Base-by-base conservation (phyloP, 2,797 vertebrate species). In the Sciurus carolinensis region DNA sequence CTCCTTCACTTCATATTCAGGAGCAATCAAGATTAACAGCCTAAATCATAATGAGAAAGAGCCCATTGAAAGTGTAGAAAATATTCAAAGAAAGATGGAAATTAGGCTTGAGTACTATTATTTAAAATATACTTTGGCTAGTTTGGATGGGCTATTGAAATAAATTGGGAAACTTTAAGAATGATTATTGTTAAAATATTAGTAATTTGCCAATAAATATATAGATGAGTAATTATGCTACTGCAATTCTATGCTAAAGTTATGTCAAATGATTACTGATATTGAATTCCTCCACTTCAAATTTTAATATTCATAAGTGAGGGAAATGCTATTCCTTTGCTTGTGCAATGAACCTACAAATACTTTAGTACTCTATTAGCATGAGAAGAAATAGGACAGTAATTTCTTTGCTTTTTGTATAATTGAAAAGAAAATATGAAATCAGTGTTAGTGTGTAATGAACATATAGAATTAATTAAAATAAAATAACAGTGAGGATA, bases 391-490 rank as follows among this genome's bases (percentile, higher is more conserved):
- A 67, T 80, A 75, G 39, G 24, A 44, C 39, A 85, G 18, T 87
- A 50, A 59, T 1, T 81, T 96, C 10, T 4, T 94, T 1, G 88
- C 13, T 73, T 96, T 95, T 87, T 59, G 33, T 42, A 47, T 50
- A 73, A 69, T 94, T 26, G 44, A 92, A 64, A 47, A 50, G 12
- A 83, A 90, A 82, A 77, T 20, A 73, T 62, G 22, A 83, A 77
- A 47, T 77, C 71, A 73, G 85, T 88, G 69, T 85, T 73, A 73
- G 28, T 50, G 64, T 81, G 15, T 18, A 85, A 11, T 15, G 39
- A 90, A 36, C 17, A 66, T 57, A 59, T 75, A 92, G 59, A 92
- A 69, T 9, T 12, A 50, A 33, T 64, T 83, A 79, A 92, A 73
- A 86, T 13, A 87, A 47, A 47, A 11, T 30, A 50, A 73, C 84